These are phyloP conservation scores for Achroia grisella DNA, from an alignment of 1,140 invertebrate genomes.

Conservation along the genomic window DNA sequence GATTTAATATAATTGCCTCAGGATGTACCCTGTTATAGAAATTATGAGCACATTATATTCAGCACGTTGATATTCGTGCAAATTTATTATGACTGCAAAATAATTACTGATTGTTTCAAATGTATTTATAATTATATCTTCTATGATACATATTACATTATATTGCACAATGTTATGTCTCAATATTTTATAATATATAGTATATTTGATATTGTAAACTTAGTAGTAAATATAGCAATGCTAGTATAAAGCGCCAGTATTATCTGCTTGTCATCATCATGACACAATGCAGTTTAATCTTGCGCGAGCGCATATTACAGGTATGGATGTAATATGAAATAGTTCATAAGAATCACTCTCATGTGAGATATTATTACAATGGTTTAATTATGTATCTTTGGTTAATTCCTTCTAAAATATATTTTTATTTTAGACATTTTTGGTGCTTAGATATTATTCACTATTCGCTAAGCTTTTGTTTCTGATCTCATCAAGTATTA, in stretches of 20 bases:
- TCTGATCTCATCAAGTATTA: constrained; percentile 71
- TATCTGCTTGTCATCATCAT: not conserved
- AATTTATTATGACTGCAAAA: constrained; percentile 59
- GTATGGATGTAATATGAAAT: too few relatives aligned
- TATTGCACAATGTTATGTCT: constrained; percentile 70
- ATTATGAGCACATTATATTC: constrained; percentile 14
- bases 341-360: too few relatives aligned
- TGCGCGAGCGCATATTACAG: too few relatives aligned
- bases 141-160: constrained; percentile 55
- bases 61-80: constrained; percentile 37
- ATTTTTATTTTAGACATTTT: constrained; percentile 33
- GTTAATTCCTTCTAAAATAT: not conserved
- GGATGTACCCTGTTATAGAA: constrained; percentile 12
- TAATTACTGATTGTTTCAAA: constrained; percentile 57
- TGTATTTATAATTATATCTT: constrained; percentile 29
- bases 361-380: too few relatives aligned
- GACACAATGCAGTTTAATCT: too few relatives aligned
- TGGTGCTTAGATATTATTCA: constrained; percentile 50
- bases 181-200: constrained; percentile 64
- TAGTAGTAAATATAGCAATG: constrained; percentile 23
- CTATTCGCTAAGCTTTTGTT: constrained; percentile 48
- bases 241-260: not conserved
- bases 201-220: constrained; percentile 36
- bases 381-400: not conserved
- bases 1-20: constrained; percentile 2